Percentiles rank a stretch among this genome's conserved stretches.
phyloP scores from a whole-genome alignment of 2,797 vertebrate species.

The Mionectes olivaceus region DNA sequence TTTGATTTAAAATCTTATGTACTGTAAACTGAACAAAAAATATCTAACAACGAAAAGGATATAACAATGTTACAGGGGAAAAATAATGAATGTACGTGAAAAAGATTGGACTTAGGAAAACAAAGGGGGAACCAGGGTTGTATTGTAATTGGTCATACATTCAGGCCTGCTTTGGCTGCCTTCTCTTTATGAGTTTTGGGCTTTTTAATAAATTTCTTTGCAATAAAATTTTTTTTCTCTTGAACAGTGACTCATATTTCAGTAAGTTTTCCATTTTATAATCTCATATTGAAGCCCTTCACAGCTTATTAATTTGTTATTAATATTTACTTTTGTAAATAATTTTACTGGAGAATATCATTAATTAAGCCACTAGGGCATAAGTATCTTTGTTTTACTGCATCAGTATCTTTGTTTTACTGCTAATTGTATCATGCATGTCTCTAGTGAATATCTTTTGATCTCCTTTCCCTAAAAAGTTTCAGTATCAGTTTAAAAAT shows the following conservation, averaged over 20 bases:
- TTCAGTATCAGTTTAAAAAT: not conserved
- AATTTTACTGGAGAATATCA: not conserved
- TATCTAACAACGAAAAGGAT: not conserved
- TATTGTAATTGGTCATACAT: not conserved
- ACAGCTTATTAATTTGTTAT: not conserved
- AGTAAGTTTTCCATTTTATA: not conserved
- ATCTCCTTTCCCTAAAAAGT: conserved; percentile 12
- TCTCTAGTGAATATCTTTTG: not conserved
- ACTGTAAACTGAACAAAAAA: not conserved
- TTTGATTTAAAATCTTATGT: not conserved
- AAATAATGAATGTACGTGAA: not conserved
- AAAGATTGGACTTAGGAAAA: not conserved
- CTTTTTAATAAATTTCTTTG: not conserved
- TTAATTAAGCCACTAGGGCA: not conserved
- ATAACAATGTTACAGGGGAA: not conserved
- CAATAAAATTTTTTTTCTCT: not conserved
- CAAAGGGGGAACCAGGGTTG: not conserved
- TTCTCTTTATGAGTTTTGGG: not conserved
- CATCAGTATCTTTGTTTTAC: not conserved
- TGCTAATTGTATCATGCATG: not conserved
- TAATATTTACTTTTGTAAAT: not conserved
- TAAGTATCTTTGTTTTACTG: not conserved
- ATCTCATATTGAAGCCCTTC: not conserved
- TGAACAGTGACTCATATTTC: not conserved
- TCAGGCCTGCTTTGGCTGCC: not conserved